Evolutionary conservation across 2,797 vertebrate genomes (phyloP), one percentile per base, ranked within the genome.

Genomic region (Aldrovandia affinis): DNA sequence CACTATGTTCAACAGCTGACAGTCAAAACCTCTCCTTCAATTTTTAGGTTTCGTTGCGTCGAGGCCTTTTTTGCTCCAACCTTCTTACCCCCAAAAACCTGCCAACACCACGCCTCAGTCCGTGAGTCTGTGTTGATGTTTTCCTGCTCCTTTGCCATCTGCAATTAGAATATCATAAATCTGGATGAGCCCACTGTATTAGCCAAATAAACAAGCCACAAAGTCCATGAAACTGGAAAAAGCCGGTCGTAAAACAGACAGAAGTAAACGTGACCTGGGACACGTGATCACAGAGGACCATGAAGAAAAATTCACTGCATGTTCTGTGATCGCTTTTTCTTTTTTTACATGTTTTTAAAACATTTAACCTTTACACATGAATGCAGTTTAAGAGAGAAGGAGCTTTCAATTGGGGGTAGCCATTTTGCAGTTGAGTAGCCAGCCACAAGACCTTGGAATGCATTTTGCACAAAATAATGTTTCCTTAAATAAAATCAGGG

Each of bases 401-500:
- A 91, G 92, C 90, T 88, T 44, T 89, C 86, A 84, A 87, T 85
- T 89, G 89, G 86, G 89, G 88, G 86, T 86, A 86, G 83, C 90
- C 87, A 86, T 88, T 88, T 90, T 86, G 89, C 84, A 89, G 85
- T 86, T 84, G 52, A 22, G 50, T 85, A 87, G 88, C 50, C 83
- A 65, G 89, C 91, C 91, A 84, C 91, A 87, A 70, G 73, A 85
- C 86, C 85, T 87, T 87, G 89, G 90, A 89, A 92, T 88, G 89
- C 84, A 90, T 73, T 86, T 86, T 50, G 86, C 81, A 86, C 92
- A 90, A 92, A 87, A 82, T 78, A 57, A 90, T 33, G 90, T 92
- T 93, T 93, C 92, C 91, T 90, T 91, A 92, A 93, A 95, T 94
- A 92, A 92, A n/a, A 93, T 91, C 85, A 65, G 39, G 84, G 90